Percentiles rank a stretch among this genome's conserved stretches.
These are phyloP conservation scores for Balanococcus diminutus DNA, from an alignment of 2,888 invertebrate species.

Conservation along the genomic window DNA sequence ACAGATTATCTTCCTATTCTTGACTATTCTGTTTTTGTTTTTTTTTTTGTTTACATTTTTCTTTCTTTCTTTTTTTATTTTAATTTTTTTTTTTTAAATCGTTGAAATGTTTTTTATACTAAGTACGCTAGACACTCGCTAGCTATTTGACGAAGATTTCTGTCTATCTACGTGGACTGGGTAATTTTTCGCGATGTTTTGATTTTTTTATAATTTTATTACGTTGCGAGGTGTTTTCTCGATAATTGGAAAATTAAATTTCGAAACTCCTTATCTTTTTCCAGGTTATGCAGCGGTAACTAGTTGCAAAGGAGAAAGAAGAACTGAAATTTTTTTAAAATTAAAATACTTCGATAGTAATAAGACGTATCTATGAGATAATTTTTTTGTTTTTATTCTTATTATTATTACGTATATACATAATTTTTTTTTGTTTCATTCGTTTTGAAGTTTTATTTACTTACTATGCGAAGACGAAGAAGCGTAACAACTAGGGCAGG, in stretches of 20 bases:
- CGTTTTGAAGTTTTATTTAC: not conserved
- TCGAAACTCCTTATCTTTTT: not conserved
- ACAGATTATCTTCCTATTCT: slow-evolving; percentile 8
- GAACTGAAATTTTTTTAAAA: not conserved
- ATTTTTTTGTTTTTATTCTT: slow-evolving; percentile 20
- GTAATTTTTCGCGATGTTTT: not conserved
- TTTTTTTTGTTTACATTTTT: no score
- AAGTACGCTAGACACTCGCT: not conserved
- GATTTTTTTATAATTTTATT: not conserved
- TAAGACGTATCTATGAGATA: not conserved
- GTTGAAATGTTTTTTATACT: not conserved
- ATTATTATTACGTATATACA: slow-evolving; percentile 7
- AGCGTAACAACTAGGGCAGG: no score
- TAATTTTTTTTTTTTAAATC: not conserved
- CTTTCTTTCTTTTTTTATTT: not conserved
- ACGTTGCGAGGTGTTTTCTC: not conserved
- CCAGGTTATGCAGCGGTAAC: not conserved
- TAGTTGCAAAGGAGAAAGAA: not conserved
- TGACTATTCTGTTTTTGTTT: not conserved
- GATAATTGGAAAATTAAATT: not conserved
- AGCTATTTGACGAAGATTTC: not conserved
- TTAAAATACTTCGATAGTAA: slow-evolving; percentile 2
- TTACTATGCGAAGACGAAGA: not conserved
- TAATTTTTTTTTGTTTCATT: slow-evolving; percentile 8
- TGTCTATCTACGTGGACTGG: not conserved